phyloP scores from a whole-genome alignment of 2,888 invertebrate species.

The Chloroclystis v-ata region DNA sequence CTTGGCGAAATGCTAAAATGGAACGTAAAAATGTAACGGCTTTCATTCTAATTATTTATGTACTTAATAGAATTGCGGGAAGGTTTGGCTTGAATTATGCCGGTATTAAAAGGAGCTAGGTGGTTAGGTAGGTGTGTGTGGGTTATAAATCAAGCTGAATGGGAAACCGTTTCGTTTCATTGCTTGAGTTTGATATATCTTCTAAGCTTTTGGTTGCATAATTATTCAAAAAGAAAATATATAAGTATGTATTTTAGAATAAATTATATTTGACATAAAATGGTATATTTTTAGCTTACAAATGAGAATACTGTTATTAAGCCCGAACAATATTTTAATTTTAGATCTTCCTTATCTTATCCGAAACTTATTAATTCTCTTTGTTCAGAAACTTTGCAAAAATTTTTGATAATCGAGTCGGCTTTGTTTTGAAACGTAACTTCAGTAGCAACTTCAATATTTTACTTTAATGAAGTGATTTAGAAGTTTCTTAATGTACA shows the following conservation, averaged over 20 bases:
- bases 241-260: too few relatives aligned
- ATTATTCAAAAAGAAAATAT: too few relatives aligned
- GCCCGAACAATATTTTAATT: too few relatives aligned
- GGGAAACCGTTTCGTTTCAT: conserved; percentile 23
- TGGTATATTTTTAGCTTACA: too few relatives aligned
- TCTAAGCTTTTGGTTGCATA: conserved; percentile 7
- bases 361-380: too few relatives aligned
- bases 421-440: neutral
- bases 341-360: too few relatives aligned
- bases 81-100: conserved; percentile 23
- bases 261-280: too few relatives aligned
- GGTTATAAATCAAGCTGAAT: conserved; percentile 25
- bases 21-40: conserved; percentile 40
- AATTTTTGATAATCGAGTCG: neutral
- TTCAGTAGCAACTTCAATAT: neutral
- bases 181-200: conserved; percentile 16
- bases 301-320: too few relatives aligned
- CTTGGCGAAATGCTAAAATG: conserved; percentile 45
- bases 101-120: conserved; percentile 23
- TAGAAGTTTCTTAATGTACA: conserved; percentile 33
- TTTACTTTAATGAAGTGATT: conserved; percentile 16
- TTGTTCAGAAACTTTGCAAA: neutral
- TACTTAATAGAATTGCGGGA: conserved; percentile 29
- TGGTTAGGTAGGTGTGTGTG: conserved; percentile 15
- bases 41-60: conserved; percentile 37